phyloP scores from a whole-genome alignment of 2,888 invertebrate species.

The Clistopyga incitator region DNA sequence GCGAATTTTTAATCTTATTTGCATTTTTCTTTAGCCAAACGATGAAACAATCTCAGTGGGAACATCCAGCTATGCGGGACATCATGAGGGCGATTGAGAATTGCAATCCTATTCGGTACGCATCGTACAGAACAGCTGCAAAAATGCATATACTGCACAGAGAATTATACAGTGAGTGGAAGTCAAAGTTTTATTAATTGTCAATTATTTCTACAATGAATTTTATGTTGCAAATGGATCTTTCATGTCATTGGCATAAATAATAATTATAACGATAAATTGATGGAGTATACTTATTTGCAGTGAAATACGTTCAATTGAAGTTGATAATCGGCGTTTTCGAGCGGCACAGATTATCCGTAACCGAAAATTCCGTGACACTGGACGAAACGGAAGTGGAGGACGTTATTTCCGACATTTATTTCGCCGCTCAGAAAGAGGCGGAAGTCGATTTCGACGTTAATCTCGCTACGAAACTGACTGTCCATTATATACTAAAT shows the following conservation, averaged over 20 bases:
- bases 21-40: constrained; percentile 84
- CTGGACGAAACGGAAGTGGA: constrained; percentile 90
- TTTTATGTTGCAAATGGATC: constrained; percentile 44
- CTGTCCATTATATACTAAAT: constrained; percentile 88
- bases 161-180: constrained; percentile 88
- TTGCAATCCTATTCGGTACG: constrained; percentile 90
- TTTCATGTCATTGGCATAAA: constrained; percentile 67
- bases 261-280: constrained; percentile 74
- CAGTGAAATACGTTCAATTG: constrained; percentile 85
- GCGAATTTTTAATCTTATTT: constrained; percentile 8
- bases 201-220: background rate
- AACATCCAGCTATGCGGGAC: constrained; percentile 87
- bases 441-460: constrained; percentile 87
- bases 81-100: constrained; percentile 87
- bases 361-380: constrained; percentile 88
- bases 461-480: constrained; percentile 87
- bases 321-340: constrained; percentile 90
- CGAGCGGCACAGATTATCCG: constrained; percentile 89
- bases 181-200: background rate
- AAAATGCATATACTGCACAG: constrained; percentile 89
- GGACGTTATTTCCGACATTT: constrained; percentile 90
- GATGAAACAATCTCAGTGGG: constrained; percentile 86
- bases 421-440: constrained; percentile 90
- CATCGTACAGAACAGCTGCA: constrained; percentile 91
- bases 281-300: constrained; percentile 72